Conservation (phyloP, 2,888 invertebrate genomes). For the Nineta flava region DNA sequence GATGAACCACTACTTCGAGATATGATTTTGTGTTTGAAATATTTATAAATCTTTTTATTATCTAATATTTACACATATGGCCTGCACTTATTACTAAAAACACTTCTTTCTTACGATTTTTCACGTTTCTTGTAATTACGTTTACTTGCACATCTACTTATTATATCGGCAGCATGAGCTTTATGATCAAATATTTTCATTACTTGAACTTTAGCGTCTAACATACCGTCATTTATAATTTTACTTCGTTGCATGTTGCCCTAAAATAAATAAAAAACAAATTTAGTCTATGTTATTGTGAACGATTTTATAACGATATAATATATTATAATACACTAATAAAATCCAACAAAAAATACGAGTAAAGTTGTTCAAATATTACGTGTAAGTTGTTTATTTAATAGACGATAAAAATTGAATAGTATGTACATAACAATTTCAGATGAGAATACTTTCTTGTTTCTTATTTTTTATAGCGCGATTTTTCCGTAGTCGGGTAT, state of each 20-base stretch:
- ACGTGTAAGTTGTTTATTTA: no score
- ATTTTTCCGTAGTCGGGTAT: no score
- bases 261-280: slow-evolving; percentile 31
- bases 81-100: not conserved
- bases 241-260: slow-evolving; percentile 90
- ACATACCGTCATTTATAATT: slow-evolving; percentile 81
- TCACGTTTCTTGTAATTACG: slow-evolving; percentile 85
- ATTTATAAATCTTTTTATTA: no score
- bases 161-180: slow-evolving; percentile 73
- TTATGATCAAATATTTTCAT: slow-evolving; percentile 86
- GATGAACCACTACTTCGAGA: no score
- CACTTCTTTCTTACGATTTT: slow-evolving; percentile 28
- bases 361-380: not conserved
- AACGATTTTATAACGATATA: no score
- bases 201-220: slow-evolving; percentile 74
- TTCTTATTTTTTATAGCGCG: no score
- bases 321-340: not conserved
- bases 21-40: no score
- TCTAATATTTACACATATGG: no score
- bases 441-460: no score
- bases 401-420: no score
- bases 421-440: no score
- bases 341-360: not conserved
- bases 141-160: slow-evolving; percentile 82
- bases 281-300: no score